These are phyloP conservation scores for Coilia nasus DNA, from an alignment of 2,797 vertebrate species.

Conservation along the genomic window DNA sequence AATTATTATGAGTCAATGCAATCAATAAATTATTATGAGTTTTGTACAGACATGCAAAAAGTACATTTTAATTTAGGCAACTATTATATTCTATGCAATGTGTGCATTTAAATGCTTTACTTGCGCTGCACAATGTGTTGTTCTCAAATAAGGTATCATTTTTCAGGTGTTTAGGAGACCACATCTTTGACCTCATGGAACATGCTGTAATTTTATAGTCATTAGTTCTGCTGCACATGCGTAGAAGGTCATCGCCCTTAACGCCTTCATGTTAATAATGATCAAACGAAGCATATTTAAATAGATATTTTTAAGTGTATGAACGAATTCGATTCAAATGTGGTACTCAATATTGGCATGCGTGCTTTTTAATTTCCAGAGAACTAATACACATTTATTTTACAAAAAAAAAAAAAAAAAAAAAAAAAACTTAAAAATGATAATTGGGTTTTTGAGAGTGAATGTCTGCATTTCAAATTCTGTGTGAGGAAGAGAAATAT, in stretches of 20 bases:
- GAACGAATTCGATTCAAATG: not conserved
- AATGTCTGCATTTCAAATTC: not conserved
- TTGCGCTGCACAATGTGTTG: not conserved
- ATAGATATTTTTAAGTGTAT: not conserved
- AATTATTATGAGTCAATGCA: too few species aligned
- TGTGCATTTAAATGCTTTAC: not conserved
- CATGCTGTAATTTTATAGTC: not conserved
- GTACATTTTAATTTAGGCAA: not conserved
- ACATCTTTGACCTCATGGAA: not conserved
- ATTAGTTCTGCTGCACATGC: constrained; percentile 3
- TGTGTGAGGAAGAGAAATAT: constrained; percentile 9
- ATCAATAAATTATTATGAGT: too few species aligned
- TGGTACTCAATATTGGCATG: not conserved
- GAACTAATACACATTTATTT: not conserved
- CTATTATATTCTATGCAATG: not conserved
- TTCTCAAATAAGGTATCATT: not conserved
- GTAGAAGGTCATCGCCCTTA: not conserved
- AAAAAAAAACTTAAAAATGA: not conserved
- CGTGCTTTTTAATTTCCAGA: not conserved
- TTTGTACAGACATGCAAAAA: too few species aligned
- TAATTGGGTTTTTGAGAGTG: not conserved
- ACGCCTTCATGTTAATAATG: not conserved
- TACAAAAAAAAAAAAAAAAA: not conserved
- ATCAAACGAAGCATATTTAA: not conserved
- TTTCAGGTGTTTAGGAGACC: not conserved